Conservation (phyloP, 1,140 invertebrate species). For the Drosophila sulfurigaster region DNA sequence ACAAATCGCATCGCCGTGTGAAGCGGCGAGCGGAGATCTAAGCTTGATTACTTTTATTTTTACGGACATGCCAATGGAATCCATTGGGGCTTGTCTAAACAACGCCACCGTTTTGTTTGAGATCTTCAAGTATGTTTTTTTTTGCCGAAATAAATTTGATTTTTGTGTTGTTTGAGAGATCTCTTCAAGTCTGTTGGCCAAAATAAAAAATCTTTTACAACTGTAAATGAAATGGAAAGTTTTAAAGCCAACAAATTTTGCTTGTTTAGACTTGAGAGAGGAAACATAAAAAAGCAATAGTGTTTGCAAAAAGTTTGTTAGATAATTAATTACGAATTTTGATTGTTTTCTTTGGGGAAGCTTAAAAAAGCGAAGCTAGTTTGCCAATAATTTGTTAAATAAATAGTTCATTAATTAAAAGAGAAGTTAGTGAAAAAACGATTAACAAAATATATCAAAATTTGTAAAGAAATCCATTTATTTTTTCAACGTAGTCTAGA, state of each 20-base stretch:
- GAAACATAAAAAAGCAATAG: background rate
- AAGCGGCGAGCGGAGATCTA: slow-evolving; percentile 30
- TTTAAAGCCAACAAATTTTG: slow-evolving; percentile 12
- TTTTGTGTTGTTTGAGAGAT: background rate
- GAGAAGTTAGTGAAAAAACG: no score
- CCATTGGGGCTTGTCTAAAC: slow-evolving; percentile 63
- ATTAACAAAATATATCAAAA: no score
- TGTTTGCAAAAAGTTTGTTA: no score
- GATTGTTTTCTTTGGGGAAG: background rate
- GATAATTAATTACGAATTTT: no score
- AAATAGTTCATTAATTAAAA: no score
- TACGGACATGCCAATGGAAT: slow-evolving; percentile 13
- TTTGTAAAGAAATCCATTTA: no score
- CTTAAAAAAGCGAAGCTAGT: no score
- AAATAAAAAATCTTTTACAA: slow-evolving; percentile 7
- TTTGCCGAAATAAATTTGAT: slow-evolving; percentile 44
- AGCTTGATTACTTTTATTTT: background rate
- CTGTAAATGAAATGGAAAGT: slow-evolving; percentile 52
- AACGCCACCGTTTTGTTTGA: slow-evolving; percentile 61
- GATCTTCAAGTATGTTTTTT: slow-evolving; percentile 14
- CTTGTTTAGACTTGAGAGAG: background rate
- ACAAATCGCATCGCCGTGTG: slow-evolving; percentile 54
- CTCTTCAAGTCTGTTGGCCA: background rate
- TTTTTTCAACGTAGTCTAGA: no score
- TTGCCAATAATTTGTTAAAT: no score